Conservation (phyloP, 2,113 vertebrate genomes). For the Megalops atlanticus region DNA sequence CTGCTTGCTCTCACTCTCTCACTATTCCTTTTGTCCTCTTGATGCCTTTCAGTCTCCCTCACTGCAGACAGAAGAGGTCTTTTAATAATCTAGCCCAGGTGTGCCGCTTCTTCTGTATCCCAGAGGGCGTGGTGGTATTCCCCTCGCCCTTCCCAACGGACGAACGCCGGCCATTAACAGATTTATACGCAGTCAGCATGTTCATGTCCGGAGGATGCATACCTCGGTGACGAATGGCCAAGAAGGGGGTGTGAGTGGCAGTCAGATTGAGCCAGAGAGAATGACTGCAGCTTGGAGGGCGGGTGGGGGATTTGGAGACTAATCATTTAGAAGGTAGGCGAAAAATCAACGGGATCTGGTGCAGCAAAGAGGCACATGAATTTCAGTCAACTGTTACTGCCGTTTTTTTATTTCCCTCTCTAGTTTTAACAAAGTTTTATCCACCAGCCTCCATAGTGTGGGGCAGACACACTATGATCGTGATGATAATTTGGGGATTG, state of each 20-base stretch:
- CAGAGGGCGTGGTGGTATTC: too few species aligned
- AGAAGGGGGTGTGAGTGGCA: background rate
- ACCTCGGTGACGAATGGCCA: background rate
- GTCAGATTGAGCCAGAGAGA: background rate
- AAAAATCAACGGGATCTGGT: background rate
- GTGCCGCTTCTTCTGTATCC: too few species aligned
- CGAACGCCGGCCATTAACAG: constrained; percentile 8
- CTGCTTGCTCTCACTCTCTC: too few species aligned
- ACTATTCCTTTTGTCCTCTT: too few species aligned
- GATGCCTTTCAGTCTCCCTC: too few species aligned
- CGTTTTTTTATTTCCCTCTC: background rate
- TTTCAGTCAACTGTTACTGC: background rate
- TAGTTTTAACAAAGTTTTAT: background rate
- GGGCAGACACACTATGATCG: background rate
- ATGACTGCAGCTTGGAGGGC: background rate
- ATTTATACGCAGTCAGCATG: too few species aligned
- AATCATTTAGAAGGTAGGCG: background rate
- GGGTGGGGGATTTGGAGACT: background rate
- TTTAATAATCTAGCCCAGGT: too few species aligned
- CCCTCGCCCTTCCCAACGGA: background rate
- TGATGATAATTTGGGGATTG: background rate
- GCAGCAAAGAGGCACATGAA: background rate
- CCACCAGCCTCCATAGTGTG: background rate
- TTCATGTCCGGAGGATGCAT: too few species aligned
- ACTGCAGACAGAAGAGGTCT: too few species aligned